Conservation (phyloP, 2,797 vertebrate genomes). For the Picus viridis region DNA sequence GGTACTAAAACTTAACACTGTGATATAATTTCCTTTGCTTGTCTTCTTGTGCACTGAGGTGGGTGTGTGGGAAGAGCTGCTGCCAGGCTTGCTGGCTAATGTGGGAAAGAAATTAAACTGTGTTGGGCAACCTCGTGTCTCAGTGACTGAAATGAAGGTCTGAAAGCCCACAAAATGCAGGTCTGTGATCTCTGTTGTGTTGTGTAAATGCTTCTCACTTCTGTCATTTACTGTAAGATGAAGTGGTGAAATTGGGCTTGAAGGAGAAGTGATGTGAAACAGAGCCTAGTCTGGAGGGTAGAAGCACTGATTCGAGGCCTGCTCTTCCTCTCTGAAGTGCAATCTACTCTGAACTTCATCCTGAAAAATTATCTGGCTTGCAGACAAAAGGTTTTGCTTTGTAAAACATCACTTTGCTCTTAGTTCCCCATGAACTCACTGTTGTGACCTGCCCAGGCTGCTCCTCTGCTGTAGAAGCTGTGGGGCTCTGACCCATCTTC, state of each 20-base stretch:
- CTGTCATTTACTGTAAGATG: not conserved
- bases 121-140: not conserved
- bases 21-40: not conserved
- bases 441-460: accelerated
- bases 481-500: not conserved
- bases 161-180: not conserved
- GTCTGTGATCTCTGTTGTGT: not conserved
- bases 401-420: not conserved
- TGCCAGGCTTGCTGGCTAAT: not conserved
- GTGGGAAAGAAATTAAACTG: not conserved
- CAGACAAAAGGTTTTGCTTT: not conserved
- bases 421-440: not conserved
- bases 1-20: not conserved
- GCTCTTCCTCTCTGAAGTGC: not conserved
- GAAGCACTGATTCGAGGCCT: not conserved
- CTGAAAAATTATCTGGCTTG: not conserved
- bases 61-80: accelerated
- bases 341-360: not conserved
- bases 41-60: accelerated
- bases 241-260: not conserved
- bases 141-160: not conserved
- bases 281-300: not conserved
- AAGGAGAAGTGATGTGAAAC: constrained; percentile 10
- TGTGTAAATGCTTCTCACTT: not conserved
- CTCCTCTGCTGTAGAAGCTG: not conserved